A percentile compares a stretch with the other conserved stretches of the same genome.
These are phyloP conservation scores for Platyrinchus mystaceus DNA, from an alignment of 2,797 vertebrate genomes.

Conservation along the genomic window DNA sequence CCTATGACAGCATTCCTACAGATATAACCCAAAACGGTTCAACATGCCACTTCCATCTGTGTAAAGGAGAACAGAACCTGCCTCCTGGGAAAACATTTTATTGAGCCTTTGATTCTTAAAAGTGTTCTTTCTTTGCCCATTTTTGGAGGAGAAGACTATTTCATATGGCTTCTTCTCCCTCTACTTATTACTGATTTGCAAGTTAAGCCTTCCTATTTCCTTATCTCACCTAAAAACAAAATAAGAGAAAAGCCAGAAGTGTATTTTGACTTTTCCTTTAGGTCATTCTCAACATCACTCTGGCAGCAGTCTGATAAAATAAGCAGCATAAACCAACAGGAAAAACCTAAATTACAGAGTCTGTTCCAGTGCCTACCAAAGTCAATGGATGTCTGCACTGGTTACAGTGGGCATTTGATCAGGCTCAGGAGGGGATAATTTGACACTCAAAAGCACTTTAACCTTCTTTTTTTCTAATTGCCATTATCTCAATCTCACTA, in stretches of 20 bases:
- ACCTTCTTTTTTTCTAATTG: background rate
- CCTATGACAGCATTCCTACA: background rate
- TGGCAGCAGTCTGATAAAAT: background rate
- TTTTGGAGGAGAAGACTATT: background rate
- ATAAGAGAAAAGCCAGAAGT: background rate
- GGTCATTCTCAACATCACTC: background rate
- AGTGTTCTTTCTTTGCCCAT: background rate
- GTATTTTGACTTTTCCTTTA: background rate
- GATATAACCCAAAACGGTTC: background rate
- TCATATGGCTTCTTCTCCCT: background rate
- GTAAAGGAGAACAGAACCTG: background rate
- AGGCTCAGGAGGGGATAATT: background rate
- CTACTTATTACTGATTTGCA: background rate
- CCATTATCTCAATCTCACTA: background rate
- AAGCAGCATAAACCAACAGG: background rate
- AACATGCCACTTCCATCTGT: background rate
- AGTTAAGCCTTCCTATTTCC: background rate
- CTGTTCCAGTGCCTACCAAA: background rate
- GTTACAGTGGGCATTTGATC: background rate
- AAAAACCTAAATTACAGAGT: background rate
- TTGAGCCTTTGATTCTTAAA: background rate
- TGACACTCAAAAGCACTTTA: background rate
- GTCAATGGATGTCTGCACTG: background rate
- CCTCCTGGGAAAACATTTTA: background rate
- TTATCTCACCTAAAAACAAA: slow-evolving; percentile 13